phyloP scores from a whole-genome alignment of 2,113 vertebrate genomes.

The Salminus brasiliensis region DNA sequence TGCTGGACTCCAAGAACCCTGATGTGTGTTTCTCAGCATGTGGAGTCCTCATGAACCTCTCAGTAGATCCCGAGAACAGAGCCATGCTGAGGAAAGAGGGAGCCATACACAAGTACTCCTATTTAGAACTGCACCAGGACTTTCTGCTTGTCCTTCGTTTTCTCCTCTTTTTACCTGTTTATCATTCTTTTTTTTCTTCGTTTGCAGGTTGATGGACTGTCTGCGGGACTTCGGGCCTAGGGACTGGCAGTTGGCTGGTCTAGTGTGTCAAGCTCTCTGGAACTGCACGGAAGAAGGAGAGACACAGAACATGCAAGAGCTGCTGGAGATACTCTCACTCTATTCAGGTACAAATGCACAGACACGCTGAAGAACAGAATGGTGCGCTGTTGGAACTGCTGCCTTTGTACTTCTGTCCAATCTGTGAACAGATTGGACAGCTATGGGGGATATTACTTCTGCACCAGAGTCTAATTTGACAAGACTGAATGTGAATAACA shows the following conservation, averaged over 20 bases:
- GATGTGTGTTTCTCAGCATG: constrained; percentile 92
- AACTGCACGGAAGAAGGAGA: constrained; percentile 81
- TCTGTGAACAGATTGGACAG: constrained; percentile 5
- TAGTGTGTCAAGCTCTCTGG: constrained; percentile 93
- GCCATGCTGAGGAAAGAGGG: constrained; percentile 78
- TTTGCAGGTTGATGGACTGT: constrained; percentile 86
- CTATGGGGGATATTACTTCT: background rate
- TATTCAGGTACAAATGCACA: constrained; percentile 77
- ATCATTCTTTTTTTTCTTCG: background rate
- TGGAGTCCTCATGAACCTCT: constrained; percentile 93
- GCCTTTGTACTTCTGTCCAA: constrained; percentile 13
- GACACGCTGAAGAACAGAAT: background rate
- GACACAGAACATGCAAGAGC: constrained; percentile 58
- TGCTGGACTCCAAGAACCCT: constrained; percentile 88
- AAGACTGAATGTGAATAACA: background rate
- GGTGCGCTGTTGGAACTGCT: background rate
- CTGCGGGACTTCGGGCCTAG: constrained; percentile 86
- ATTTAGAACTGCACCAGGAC: constrained; percentile 26
- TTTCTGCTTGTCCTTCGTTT: constrained; percentile 35
- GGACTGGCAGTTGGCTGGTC: constrained; percentile 91
- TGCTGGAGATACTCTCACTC: constrained; percentile 76
- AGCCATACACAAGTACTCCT: constrained; percentile 83
- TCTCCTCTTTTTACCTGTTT: background rate
- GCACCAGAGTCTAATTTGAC: background rate
- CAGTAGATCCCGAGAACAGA: constrained; percentile 74